phyloP scores from a whole-genome alignment of 2,797 vertebrate genomes.

The Eremophila alpestris region DNA sequence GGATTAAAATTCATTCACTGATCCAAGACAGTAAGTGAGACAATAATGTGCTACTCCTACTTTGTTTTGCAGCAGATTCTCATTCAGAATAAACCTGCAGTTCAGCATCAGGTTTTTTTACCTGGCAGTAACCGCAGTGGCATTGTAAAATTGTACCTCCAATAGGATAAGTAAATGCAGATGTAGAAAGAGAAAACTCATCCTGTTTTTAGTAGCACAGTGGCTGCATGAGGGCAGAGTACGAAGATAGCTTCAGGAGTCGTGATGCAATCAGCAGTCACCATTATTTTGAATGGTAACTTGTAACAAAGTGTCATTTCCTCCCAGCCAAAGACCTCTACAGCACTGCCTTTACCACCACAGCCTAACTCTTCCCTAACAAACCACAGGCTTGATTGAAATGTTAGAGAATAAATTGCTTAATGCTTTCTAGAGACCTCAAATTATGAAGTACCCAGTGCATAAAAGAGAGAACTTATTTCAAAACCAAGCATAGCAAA shows the following conservation, averaged over 20 bases:
- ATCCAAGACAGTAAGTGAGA: conserved; percentile 31
- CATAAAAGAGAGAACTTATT: not conserved
- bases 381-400: not conserved
- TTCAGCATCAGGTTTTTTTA: not conserved
- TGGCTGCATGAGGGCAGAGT: not conserved
- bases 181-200: not conserved
- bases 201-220: not conserved
- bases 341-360: not conserved
- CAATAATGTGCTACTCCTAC: not conserved
- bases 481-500: not conserved
- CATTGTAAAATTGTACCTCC: not conserved
- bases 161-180: not conserved
- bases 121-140: not conserved
- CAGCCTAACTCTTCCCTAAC: not conserved
- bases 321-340: not conserved
- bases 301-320: not conserved
- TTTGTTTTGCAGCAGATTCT: not conserved
- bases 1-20: conserved; percentile 20
- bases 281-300: not conserved
- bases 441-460: not conserved
- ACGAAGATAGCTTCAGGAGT: not conserved
- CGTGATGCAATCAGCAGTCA: not conserved
- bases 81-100: not conserved
- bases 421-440: conserved; percentile 9
- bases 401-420: not conserved